Conservation (phyloP, 2,888 invertebrate species). For the Machimus rusticus region DNA sequence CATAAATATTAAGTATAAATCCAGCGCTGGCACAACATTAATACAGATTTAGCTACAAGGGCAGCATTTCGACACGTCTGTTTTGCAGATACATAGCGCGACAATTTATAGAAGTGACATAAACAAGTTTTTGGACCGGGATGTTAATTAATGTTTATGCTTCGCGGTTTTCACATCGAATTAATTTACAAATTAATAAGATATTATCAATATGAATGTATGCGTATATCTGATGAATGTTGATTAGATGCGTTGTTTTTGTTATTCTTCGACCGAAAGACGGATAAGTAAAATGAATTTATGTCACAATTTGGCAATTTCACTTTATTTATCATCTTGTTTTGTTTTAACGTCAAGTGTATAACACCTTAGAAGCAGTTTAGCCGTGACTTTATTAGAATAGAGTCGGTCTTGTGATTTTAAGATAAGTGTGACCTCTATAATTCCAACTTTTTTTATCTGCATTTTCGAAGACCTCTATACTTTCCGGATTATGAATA, state of each 20-base stretch:
- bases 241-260: neutral
- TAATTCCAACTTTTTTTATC: neutral
- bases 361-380: neutral
- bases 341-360: no score
- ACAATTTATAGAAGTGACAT: neutral
- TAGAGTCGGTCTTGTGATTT: neutral
- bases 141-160: neutral
- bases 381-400: neutral
- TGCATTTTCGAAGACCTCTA: no score
- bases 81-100: neutral
- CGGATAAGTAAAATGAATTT: neutral
- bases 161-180: neutral
- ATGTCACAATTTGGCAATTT: neutral
- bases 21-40: neutral
- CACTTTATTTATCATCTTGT: neutral
- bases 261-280: neutral
- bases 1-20: neutral
- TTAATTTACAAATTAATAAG: neutral
- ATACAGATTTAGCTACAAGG: neutral
- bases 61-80: neutral
- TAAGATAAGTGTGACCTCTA: neutral
- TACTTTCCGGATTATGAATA: no score
- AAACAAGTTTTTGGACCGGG: neutral
- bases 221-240: neutral
- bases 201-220: neutral